A percentile compares a stretch with the other conserved stretches of the same genome.
Evolutionary conservation across 2,797 vertebrate genomes (phyloP).

Genomic region (Nothura maculosa): DNA sequence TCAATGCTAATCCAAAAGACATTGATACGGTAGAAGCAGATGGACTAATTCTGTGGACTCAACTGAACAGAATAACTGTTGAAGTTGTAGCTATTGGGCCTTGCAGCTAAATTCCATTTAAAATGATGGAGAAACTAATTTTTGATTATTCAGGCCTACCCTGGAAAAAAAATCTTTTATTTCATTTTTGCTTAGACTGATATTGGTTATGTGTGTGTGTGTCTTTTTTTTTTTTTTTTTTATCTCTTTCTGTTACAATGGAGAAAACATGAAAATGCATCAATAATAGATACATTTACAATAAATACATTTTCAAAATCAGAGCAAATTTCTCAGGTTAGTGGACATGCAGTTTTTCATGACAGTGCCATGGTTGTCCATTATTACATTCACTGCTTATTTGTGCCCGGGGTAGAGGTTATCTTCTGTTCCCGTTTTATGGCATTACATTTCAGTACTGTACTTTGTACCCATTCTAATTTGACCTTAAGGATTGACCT

Average conservation of each 20-base stretch:
- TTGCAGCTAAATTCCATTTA: slow-evolving; percentile 48
- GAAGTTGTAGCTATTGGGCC: slow-evolving; percentile 34
- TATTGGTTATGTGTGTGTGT: no score
- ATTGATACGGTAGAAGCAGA: slow-evolving; percentile 47
- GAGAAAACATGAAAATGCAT: not conserved
- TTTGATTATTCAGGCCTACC: not conserved
- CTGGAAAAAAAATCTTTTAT: not conserved
- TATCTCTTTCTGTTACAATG: not conserved
- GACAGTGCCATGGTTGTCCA: not conserved
- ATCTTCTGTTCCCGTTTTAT: not conserved
- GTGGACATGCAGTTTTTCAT: not conserved
- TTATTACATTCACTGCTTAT: not conserved
- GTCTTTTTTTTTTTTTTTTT: no score
- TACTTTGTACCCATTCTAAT: not conserved
- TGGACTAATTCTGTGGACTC: not conserved
- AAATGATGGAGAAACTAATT: slow-evolving; percentile 17
- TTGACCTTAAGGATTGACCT: not conserved
- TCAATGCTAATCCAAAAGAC: slow-evolving; percentile 40
- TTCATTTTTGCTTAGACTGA: no score
- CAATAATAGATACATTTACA: not conserved
- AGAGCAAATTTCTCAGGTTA: not conserved
- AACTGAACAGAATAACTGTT: slow-evolving; percentile 48
- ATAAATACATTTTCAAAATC: not conserved
- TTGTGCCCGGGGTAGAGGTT: not conserved
- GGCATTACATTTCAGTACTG: not conserved